Base-by-base conservation (phyloP, 2,888 invertebrate genomes). In the Crepidodera aurea region DNA sequence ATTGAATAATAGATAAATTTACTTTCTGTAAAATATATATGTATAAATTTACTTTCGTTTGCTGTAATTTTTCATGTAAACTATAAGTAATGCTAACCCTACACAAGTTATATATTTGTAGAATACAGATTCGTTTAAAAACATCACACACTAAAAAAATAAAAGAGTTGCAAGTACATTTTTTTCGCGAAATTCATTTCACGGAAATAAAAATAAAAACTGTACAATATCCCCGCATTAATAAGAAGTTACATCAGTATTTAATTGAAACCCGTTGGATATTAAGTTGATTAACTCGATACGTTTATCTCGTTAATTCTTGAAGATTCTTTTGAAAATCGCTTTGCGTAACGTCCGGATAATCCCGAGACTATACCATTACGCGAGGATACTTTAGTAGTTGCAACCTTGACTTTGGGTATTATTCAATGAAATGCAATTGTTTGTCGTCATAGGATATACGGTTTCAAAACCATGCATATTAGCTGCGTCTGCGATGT, bases 341-440 rank as follows among this genome's bases (percentile, higher is more conserved):
- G 25, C 22, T 42, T 42, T 48, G 29, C 19, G 48, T 40, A 40
- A 40, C 7, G 15, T 37, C 19, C 46, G 25, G 46, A 46, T 48
- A 48, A 48, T 48, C 48, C 16, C 15, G 46, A 12, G 48, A 48
- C 48, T 27, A 48, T 48, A 29, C 29, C 12, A 48, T 48, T 48
- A 46, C 7, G 18, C 3, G 18, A 48, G 46, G 46, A 46, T 46
- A 37, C 16, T 25, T 12, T 46, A 10, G 46, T 10, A 46, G 25
- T 46, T 4, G 10, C 12, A n/a, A 29, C 48, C 48, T 48, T 48
- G 48, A 48, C 48, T 27, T 48, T 27, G 27, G 15, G 13, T 48
- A 29, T 48, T 48, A 48, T 29, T 25, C 27, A 40, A 40, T 40
- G 16, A 40, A 18, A 18, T 40, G 18, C 18, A 40, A 16, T 40